These are phyloP conservation scores for Lindbergichthys nudifrons DNA, from an alignment of 2,797 vertebrate genomes.

Conservation along the genomic window DNA sequence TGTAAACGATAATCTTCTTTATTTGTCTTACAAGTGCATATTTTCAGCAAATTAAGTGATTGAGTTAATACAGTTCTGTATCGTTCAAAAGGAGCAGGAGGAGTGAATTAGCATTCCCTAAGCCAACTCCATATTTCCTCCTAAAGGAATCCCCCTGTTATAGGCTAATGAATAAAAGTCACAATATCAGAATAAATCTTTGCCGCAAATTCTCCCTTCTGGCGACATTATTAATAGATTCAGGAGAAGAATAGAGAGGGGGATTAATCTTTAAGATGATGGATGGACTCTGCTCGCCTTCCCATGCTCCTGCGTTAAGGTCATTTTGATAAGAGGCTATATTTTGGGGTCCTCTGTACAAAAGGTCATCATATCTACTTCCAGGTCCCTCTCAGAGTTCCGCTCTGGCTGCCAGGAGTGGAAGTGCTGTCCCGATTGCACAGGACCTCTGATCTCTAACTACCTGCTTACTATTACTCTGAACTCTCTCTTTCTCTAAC, in stretches of 20 bases:
- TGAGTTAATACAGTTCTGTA: conserved; percentile 43
- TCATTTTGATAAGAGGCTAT: conserved; percentile 86
- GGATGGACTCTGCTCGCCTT: conserved; percentile 82
- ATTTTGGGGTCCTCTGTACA: conserved; percentile 82
- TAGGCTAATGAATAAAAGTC: conserved; percentile 84
- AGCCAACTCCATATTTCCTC: conserved; percentile 65
- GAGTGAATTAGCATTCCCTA: conserved; percentile 59
- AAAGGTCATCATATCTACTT: conserved; percentile 84
- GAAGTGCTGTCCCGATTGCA: conserved; percentile 79
- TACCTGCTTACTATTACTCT: conserved; percentile 71
- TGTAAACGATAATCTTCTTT: conserved; percentile 35
- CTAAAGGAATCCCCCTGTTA: conserved; percentile 74
- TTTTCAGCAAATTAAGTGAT: conserved; percentile 53
- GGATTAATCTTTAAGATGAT: conserved; percentile 86
- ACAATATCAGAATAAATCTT: conserved; percentile 87
- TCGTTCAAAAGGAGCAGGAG: conserved; percentile 40
- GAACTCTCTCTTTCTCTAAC: conserved; percentile 58
- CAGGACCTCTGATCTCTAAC: conserved; percentile 75
- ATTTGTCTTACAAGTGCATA: conserved; percentile 44
- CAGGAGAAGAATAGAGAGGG: conserved; percentile 81
- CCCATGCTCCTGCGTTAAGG: conserved; percentile 83
- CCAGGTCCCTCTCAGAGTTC: conserved; percentile 80
- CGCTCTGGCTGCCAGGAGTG: conserved; percentile 77
- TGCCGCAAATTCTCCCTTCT: conserved; percentile 74
- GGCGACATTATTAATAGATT: conserved; percentile 85